Evolutionary conservation across 2,797 vertebrate species (phyloP).

Genomic region (Morus bassanus): DNA sequence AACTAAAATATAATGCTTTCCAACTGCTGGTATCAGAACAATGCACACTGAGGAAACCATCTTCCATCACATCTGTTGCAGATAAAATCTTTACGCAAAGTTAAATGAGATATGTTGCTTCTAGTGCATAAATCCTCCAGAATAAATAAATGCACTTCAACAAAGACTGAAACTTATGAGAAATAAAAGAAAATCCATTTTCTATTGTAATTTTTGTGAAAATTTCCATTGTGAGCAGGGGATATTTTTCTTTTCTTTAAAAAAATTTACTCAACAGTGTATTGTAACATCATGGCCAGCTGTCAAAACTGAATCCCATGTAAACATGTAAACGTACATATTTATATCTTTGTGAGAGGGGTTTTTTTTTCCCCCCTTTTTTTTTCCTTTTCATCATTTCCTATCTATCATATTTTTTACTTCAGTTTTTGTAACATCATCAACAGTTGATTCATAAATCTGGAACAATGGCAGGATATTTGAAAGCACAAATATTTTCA

Average conservation of each 20-base stretch:
- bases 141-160: not conserved
- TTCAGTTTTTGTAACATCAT: not conserved
- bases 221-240: not conserved
- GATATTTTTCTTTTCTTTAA: not conserved
- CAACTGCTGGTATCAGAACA: not conserved
- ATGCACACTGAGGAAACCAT: not conserved
- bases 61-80: not conserved
- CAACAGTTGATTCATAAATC: not conserved
- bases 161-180: not conserved
- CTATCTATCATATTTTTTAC: accelerated
- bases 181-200: not conserved
- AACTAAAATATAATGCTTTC: not conserved
- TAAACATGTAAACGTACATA: not conserved
- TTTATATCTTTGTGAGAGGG: not conserved
- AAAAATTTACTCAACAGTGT: not conserved
- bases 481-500: not conserved
- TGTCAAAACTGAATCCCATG: not conserved
- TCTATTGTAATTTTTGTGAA: not conserved
- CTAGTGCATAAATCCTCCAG: not conserved
- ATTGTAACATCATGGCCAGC: not conserved
- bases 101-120: not conserved
- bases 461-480: not conserved
- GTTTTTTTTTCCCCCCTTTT: not conserved
- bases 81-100: not conserved
- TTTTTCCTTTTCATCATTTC: not conserved